Base-by-base conservation (phyloP, 2,888 invertebrate genomes). In the Lymantria monacha region DNA sequence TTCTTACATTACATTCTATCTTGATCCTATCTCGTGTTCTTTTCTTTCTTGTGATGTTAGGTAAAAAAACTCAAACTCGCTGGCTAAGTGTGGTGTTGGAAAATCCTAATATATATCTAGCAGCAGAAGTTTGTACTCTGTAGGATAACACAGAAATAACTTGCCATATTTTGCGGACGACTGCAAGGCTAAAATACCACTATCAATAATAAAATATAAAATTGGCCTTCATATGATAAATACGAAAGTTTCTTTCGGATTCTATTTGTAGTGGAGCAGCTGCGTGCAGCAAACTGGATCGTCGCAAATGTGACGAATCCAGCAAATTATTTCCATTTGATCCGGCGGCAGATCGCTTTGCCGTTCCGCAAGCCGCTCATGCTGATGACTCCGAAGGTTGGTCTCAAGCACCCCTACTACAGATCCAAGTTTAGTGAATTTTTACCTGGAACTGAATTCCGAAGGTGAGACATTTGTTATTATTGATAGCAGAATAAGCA, bases 341-440 rank as follows among this genome's bases (percentile, higher is more conserved):
- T 97, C 46, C 91, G 96, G 43, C 91, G 96, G 12, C 97, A 97
- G 85, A 93, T 96, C 49, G 92, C 93, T 36, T 79, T 96, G 79
- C 95, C 96, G 0, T 96, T 96, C 90, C 92, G 96, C 53, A 97
- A 96, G 82, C 96, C 97, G 30, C 81, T 96, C 60, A 92, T 97
- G 53, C 76, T 96, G 7, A 93, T 96, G 92, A 94, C 95, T 11
- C 97, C 97, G 0, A 97, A 97, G 83, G 93, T 95, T 42, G 91
- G 96, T 60, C 92, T 97, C 53, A 93, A 96, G 62, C 95, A 95
- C 63, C 95, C 96, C 0, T 94, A 93, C 79, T 96, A 95, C 49
- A 85, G 93, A 48, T 96, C 96, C 9, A 92, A 92, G 41, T 93
- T 96, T 66, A 92, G 93, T 48, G 95, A 96, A 37, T 95, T 96